Percentiles rank a stretch among this genome's conserved stretches.
Evolutionary conservation across 2,888 invertebrate species (phyloP).

Genomic region (Amorpha juglandis): DNA sequence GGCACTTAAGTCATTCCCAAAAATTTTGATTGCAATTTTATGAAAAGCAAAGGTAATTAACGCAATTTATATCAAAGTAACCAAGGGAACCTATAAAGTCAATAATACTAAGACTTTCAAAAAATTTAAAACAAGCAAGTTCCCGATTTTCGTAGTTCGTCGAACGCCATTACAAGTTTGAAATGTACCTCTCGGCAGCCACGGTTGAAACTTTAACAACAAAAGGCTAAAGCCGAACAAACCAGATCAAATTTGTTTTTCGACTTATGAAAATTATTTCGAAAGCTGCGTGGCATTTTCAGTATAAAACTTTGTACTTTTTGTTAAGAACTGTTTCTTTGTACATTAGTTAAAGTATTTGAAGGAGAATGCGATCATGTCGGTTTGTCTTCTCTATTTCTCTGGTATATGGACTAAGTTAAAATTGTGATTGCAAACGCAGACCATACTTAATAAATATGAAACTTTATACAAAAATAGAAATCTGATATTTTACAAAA

Average conservation of each 20-base stretch:
- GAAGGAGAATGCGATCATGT: background rate
- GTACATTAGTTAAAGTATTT: background rate
- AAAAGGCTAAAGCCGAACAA: conserved; percentile 49
- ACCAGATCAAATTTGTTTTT: conserved; percentile 52
- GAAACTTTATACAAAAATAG: too few species aligned
- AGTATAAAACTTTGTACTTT: conserved; percentile 27
- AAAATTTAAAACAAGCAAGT: conserved; percentile 6
- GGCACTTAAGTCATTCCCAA: too few species aligned
- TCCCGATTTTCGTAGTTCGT: conserved; percentile 14
- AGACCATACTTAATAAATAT: too few species aligned
- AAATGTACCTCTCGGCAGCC: conserved; percentile 15
- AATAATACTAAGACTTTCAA: background rate
- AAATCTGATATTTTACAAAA: too few species aligned
- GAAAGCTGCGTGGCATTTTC: conserved; percentile 31
- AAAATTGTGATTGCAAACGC: too few species aligned
- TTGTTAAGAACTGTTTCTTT: background rate
- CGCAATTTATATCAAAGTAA: background rate
- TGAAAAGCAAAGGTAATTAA: background rate
- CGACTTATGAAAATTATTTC: conserved; percentile 53
- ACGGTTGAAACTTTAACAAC: conserved; percentile 42
- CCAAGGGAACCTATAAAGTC: background rate
- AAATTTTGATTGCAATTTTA: background rate
- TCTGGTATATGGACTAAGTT: too few species aligned
- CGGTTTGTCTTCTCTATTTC: too few species aligned
- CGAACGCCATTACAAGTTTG: conserved; percentile 5